Evolutionary conservation across 2,888 invertebrate species (phyloP), one percentile per base, ranked within the genome.

Genomic region (Meganola albula): DNA sequence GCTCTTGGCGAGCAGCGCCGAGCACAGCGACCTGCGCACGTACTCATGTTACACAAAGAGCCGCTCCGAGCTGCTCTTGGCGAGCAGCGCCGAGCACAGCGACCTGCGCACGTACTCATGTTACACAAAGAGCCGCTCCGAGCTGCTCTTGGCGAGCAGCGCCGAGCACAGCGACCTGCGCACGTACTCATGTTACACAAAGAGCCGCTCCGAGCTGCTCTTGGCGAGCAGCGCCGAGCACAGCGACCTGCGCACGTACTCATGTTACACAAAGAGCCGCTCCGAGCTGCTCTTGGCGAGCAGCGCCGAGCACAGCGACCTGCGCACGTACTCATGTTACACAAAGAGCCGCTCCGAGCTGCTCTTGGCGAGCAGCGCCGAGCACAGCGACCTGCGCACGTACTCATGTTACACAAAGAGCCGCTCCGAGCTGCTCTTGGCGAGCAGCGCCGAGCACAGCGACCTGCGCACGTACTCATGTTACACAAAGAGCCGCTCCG

Each of bases 131-230:
- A 82, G 82, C 52, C 82, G 80, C 18, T 94, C 93, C 54, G 95
- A 93, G 90, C 98, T 93, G 47, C 99, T 98, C 21, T 98, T 98
- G 84, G 99, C 98, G 58, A 99, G 89, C 54, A 99, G 88, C 77
- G 97, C 95, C 97, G 98, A 99, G 86, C 98, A 98, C 55, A 97
- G 90, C 56, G n/a, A n/a, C n/a, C n/a, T n/a, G n/a, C n/a, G n/a
- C n/a, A n/a, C n/a, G n/a, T n/a, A n/a, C n/a, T n/a, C n/a, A n/a
- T n/a, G n/a, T n/a, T 90, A 89, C 67, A 90, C 80, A 73, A 93
- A 93, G 79, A 93, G 93, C 24, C 88, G 74, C 23, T 77, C 78
- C 40, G 67, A 90, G 88, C 45, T n/a, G 96, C 91, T 90, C 74
- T 88, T 27, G 39, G 1, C 26, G 18, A 2, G 63, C 91, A 88